A percentile compares a stretch with the other conserved stretches of the same genome.
Conservation (phyloP, 2,113 vertebrate genomes). For the Pseudorhombus dupliciocellatus region DNA sequence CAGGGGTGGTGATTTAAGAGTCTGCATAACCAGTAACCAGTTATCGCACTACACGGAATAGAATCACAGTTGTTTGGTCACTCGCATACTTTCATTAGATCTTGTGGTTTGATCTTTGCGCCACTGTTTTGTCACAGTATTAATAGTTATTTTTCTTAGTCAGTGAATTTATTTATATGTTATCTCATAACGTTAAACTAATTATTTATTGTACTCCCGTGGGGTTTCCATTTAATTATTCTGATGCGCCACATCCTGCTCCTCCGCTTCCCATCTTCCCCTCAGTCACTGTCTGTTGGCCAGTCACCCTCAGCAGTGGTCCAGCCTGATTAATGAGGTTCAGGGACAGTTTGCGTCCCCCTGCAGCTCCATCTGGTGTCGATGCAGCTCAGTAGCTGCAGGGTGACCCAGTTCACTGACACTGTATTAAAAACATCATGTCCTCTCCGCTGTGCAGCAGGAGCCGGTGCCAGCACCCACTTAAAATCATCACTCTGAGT, state of each 20-base stretch:
- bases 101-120: not conserved
- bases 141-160: conserved; percentile 14
- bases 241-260: not conserved
- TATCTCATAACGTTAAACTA: not conserved
- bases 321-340: conserved; percentile 52
- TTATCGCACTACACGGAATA: not conserved
- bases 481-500: not conserved
- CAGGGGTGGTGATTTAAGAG: not conserved
- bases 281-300: conserved; percentile 24
- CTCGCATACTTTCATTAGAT: not conserved
- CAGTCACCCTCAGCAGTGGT: conserved; percentile 27
- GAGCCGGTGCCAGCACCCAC: conserved; percentile 8
- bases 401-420: conserved; percentile 48
- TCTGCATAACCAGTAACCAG: not conserved
- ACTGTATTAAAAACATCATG: conserved; percentile 28
- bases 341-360: conserved; percentile 15
- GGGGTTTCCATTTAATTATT: not conserved
- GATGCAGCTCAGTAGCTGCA: conserved; percentile 16
- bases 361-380: conserved; percentile 54
- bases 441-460: conserved; percentile 23
- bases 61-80: not conserved
- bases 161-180: not conserved
- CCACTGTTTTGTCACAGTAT: not conserved
- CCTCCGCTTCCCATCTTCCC: not conserved
- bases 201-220: not conserved